phyloP scores from a whole-genome alignment of 1,140 invertebrate species.

The Teleopsis dalmanni region DNA sequence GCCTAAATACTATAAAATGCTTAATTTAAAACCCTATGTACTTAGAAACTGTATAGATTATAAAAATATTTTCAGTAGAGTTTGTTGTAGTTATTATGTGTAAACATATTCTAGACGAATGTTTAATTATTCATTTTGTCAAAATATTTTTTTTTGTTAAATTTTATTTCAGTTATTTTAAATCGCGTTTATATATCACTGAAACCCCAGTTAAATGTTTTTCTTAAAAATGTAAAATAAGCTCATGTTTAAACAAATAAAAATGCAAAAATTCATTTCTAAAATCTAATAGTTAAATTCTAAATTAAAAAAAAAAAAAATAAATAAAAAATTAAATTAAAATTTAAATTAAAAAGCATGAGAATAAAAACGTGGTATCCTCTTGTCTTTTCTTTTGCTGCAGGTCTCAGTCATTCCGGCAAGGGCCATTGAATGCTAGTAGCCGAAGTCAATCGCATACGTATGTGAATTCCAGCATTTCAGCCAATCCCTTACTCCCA shows the following conservation, averaged over 20 bases:
- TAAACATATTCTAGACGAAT: too few species aligned
- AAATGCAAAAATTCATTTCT: not conserved
- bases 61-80: too few species aligned
- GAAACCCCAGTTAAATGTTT: too few species aligned
- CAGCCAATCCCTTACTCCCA: constrained; percentile 75
- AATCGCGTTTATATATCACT: too few species aligned
- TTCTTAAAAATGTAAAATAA: too few species aligned
- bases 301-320: constrained; percentile 4
- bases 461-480: constrained; percentile 64
- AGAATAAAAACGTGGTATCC: constrained; percentile 45
- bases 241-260: not conserved
- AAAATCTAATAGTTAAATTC: not conserved
- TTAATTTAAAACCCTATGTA: too few species aligned
- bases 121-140: too few species aligned
- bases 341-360: constrained; percentile 24
- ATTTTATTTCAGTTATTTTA: too few species aligned
- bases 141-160: too few species aligned
- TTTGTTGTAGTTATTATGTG: too few species aligned
- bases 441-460: constrained; percentile 46
- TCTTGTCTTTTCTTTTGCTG: constrained; percentile 63
- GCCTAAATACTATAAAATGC: too few species aligned
- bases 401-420: constrained; percentile 78
- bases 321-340: constrained; percentile 5
- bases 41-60: too few species aligned
- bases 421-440: constrained; percentile 53